phyloP scores from a whole-genome alignment of 2,797 vertebrate genomes.

The Hemitrygon akajei region DNA sequence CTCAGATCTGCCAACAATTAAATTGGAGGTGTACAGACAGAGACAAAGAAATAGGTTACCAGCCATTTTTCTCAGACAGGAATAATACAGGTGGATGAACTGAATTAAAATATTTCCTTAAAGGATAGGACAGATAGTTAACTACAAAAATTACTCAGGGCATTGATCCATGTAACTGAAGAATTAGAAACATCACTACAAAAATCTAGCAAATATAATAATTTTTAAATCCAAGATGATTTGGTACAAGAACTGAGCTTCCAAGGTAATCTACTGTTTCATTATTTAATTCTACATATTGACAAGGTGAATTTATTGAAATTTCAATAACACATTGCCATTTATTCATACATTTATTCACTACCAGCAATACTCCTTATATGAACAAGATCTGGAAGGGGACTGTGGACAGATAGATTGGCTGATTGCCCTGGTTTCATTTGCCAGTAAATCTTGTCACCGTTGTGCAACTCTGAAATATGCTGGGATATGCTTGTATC shows the following conservation, averaged over 20 bases:
- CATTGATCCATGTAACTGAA: neutral
- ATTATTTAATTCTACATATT: neutral
- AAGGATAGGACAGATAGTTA: neutral
- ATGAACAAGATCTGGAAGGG: neutral
- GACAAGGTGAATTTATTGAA: neutral
- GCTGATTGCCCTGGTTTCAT: neutral
- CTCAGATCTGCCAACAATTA: neutral
- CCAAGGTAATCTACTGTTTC: neutral
- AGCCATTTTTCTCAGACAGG: neutral
- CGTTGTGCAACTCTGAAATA: neutral
- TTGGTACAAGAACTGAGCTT: neutral
- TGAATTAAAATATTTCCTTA: neutral
- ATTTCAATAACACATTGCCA: neutral
- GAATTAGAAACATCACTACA: neutral
- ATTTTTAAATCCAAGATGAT: neutral
- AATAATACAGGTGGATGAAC: neutral
- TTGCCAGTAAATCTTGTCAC: neutral
- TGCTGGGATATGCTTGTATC: neutral
- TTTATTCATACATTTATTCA: neutral
- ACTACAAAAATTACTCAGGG: neutral
- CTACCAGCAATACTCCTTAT: neutral
- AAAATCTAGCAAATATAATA: neutral
- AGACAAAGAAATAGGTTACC: neutral
- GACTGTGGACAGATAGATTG: neutral
- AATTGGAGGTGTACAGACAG: neutral